Conservation (phyloP, 2,888 invertebrate species). For the Labia minor region DNA sequence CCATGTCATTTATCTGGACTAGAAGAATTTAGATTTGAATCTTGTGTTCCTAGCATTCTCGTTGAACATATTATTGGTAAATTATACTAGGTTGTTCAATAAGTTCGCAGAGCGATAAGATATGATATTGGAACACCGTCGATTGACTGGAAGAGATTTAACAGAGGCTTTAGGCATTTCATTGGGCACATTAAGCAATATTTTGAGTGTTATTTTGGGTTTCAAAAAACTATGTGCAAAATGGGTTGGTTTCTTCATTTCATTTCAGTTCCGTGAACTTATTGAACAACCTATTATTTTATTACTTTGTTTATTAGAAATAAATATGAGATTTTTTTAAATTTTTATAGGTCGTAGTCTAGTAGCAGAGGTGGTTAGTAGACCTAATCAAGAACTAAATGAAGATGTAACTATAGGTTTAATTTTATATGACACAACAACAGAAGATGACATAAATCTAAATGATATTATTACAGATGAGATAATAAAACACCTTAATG, state of each 20-base stretch:
- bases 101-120: no score
- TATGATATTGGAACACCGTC: no score
- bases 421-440: neutral
- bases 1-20: neutral
- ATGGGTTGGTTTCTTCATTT: no score
- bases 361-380: neutral
- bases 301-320: neutral
- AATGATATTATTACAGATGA: neutral
- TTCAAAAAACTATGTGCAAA: no score
- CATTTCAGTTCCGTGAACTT: no score
- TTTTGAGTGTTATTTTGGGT: no score
- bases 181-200: no score
- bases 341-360: neutral
- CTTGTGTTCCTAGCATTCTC: constrained; percentile 37
- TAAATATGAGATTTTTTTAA: no score
- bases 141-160: no score
- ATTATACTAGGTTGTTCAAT: no score
- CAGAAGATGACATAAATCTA: neutral
- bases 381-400: neutral
- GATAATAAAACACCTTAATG: neutral
- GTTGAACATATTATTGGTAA: constrained; percentile 26
- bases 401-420: neutral
- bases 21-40: neutral
- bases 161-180: no score
- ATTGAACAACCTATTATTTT: no score